Base-by-base conservation (phyloP, 2,888 invertebrate species). In the Mellilla xanthometata region DNA sequence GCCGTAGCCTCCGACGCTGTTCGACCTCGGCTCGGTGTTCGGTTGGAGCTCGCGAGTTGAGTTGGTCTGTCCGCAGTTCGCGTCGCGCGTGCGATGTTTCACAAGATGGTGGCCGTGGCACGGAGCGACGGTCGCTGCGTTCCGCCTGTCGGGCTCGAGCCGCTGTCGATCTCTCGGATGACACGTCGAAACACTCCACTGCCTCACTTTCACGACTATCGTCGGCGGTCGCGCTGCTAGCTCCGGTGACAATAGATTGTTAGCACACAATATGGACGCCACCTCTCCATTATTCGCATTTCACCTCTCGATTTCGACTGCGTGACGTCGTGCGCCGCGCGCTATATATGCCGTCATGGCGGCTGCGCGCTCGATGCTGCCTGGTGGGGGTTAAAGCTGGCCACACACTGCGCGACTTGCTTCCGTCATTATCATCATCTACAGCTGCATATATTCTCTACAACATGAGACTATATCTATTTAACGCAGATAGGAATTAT, bases 261-360 rank as follows among this genome's bases (percentile, higher is more conserved):
- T 52, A 74, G 70, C 76, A 85, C 76, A 77, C 72, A 79, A 78
- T 73, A 76, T 73, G 72, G 79, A 86, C 81, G 85, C 77, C 85
- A 85, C 86, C 77, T 86, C 79, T 84, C 88, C 88, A 88, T 88
- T 77, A 82, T 86, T 83, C 72, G 70, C 82, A 78, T 78, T 85
- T 81, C 83, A 75, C 87, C 83, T 83, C 81, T 85, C 86, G 83
- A 86, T 79, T 85, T 82, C 81, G 76, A 88, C 88, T 88, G 82
- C 84, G 82, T 85, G 76, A 84, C 81, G 77, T 72, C 67, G 79
- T 56, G 72, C 79, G 77, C 80, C 76, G 68, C 72, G 58, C 35
- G 30, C 72, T 66, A 72, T 88, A 76, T 86, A 87, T 83, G 80
- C 52, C 48, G 57, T 54, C 60, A 81, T 81, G 80, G 81, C 84